Conservation (phyloP, 2,888 invertebrate genomes). For the Torymus aiolomorphi region DNA sequence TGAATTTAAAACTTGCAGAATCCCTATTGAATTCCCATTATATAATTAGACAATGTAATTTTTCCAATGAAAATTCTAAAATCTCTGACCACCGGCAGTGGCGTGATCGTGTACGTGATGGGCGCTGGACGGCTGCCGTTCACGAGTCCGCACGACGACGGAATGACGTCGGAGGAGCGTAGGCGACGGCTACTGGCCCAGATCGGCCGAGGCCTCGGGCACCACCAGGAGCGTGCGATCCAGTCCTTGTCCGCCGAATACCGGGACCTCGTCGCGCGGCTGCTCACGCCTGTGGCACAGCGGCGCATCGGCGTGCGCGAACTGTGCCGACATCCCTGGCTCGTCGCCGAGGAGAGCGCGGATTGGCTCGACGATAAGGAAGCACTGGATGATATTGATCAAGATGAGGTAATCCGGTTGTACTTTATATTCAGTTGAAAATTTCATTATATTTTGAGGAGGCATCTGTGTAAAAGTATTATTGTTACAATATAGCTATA, state of each 20-base stretch:
- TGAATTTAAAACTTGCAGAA: no score
- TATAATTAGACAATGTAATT: no score
- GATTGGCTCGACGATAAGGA: slow-evolving; percentile 18
- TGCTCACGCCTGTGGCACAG: slow-evolving; percentile 78
- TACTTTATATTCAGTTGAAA: neutral
- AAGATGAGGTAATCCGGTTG: slow-evolving; percentile 49
- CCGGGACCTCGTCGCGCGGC: slow-evolving; percentile 76
- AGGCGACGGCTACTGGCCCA: slow-evolving; percentile 81
- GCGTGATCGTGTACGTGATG: slow-evolving; percentile 87
- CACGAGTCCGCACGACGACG: slow-evolving; percentile 73
- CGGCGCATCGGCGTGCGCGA: slow-evolving; percentile 79
- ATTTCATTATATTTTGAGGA: no score
- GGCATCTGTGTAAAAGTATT: neutral
- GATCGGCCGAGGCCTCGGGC: slow-evolving; percentile 81
- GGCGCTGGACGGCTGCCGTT: slow-evolving; percentile 85
- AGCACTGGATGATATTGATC: slow-evolving; percentile 54
- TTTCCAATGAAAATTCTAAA: no score
- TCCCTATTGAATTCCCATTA: no score
- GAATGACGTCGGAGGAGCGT: slow-evolving; percentile 77
- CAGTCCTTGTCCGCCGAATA: slow-evolving; percentile 76
- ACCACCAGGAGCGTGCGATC: slow-evolving; percentile 78
- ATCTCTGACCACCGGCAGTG: slow-evolving; percentile 75
- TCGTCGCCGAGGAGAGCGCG: slow-evolving; percentile 77
- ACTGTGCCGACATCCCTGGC: slow-evolving; percentile 80
- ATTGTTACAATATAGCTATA: no score